Percentiles rank a stretch among this genome's conserved stretches.
phyloP scores from a whole-genome alignment of 2,113 vertebrate species.

The Monarcha castaneiventris region DNA sequence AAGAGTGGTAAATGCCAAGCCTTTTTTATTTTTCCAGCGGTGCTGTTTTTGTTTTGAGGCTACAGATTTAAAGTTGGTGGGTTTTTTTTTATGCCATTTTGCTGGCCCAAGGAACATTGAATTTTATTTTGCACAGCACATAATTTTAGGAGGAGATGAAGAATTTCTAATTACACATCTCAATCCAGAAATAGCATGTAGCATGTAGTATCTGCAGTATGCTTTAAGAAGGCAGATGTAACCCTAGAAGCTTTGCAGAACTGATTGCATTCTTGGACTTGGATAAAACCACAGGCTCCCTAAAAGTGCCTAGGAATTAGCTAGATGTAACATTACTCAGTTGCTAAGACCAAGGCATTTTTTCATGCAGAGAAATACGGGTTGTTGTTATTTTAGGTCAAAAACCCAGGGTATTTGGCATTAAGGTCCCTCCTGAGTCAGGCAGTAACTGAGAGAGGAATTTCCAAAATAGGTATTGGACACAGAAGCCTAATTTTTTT shows the following conservation, averaged over 20 bases:
- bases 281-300: background rate
- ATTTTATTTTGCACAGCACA: background rate
- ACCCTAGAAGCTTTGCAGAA: background rate
- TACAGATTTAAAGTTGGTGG: background rate
- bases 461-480: background rate
- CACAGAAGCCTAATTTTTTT: background rate
- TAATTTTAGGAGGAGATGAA: background rate
- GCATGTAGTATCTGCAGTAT: background rate
- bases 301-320: background rate
- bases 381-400: background rate
- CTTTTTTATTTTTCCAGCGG: background rate
- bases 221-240: background rate
- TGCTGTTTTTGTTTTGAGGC: background rate
- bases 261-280: background rate
- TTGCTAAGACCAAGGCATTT: background rate
- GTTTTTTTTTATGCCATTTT: background rate
- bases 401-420: background rate
- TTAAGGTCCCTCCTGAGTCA: background rate
- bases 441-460: background rate
- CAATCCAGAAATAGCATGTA: background rate
- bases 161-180: background rate
- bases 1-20: background rate
- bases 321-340: background rate
- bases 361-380: background rate
- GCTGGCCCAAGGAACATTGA: background rate